Percentiles rank a stretch among this genome's conserved stretches.
These are phyloP conservation scores for Drosophila carrolli DNA, from an alignment of 1,140 invertebrate species.

Conservation along the genomic window DNA sequence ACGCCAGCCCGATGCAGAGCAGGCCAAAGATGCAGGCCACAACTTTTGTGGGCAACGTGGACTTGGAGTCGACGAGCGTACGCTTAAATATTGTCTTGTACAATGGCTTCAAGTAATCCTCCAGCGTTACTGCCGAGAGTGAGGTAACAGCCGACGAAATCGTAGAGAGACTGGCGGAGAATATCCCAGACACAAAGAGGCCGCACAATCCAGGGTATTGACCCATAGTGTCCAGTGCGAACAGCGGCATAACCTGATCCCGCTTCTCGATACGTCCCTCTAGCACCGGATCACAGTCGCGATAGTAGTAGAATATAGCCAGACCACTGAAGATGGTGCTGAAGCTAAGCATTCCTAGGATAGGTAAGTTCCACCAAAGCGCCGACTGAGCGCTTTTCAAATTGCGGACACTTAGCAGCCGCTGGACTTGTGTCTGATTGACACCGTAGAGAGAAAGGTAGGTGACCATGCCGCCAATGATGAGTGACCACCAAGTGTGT, in stretches of 20 bases:
- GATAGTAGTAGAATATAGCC: constrained; percentile 91
- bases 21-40: constrained; percentile 90
- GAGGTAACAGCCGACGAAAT: constrained; percentile 94
- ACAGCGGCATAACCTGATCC: constrained; percentile 90
- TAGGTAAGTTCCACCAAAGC: constrained; percentile 90
- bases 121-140: constrained; percentile 92
- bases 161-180: constrained; percentile 93
- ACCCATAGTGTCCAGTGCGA: constrained; percentile 91
- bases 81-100: constrained; percentile 81
- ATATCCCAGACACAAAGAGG: constrained; percentile 93
- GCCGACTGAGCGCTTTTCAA: constrained; percentile 88
- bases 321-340: constrained; percentile 91
- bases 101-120: constrained; percentile 90
- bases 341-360: constrained; percentile 88
- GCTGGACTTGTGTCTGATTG: constrained; percentile 94
- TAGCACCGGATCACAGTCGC: constrained; percentile 90
- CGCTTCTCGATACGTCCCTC: constrained; percentile 85
- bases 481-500: constrained; percentile 91
- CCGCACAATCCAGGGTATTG: constrained; percentile 90
- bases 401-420: constrained; percentile 91
- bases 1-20: constrained; percentile 89
- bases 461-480: constrained; percentile 90
- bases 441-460: constrained; percentile 92
- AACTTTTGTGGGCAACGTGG: constrained; percentile 86
- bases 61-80: constrained; percentile 64